Conservation (phyloP, 2,888 invertebrate genomes). For the Iselma pallidipennis region DNA sequence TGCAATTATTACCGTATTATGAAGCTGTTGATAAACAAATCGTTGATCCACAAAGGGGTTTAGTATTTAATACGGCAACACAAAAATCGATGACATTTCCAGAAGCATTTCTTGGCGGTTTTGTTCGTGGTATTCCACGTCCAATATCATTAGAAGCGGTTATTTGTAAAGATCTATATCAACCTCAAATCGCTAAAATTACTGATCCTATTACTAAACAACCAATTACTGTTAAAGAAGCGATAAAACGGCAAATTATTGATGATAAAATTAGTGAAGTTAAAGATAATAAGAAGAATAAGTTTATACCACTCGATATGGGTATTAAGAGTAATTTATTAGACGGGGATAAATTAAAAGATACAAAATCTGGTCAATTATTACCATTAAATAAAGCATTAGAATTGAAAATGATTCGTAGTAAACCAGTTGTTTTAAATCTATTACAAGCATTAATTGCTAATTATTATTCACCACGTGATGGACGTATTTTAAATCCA, state of each 20-base stretch:
- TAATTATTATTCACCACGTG: slow-evolving; percentile 75
- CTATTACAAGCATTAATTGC: slow-evolving; percentile 74
- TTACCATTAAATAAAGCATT: slow-evolving; percentile 74
- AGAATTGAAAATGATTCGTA: slow-evolving; percentile 70
- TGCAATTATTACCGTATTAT: slow-evolving; percentile 74
- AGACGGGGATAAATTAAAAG: slow-evolving; percentile 71
- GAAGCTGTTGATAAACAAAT: slow-evolving; percentile 82
- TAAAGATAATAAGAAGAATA: slow-evolving; percentile 74
- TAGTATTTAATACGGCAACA: slow-evolving; percentile 72
- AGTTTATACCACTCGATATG: slow-evolving; percentile 73
- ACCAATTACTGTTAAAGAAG: slow-evolving; percentile 73
- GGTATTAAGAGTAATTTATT: slow-evolving; percentile 73
- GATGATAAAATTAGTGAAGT: slow-evolving; percentile 82
- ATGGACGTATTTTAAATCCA: slow-evolving; percentile 77
- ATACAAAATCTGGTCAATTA: slow-evolving; percentile 71
- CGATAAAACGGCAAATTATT: slow-evolving; percentile 77
- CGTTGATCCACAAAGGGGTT: slow-evolving; percentile 74
- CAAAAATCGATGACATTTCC: slow-evolving; percentile 70
- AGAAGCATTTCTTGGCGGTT: slow-evolving; percentile 71
- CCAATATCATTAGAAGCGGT: slow-evolving; percentile 80
- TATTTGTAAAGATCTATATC: slow-evolving; percentile 71
- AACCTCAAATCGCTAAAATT: slow-evolving; percentile 70
- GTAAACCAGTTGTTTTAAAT: slow-evolving; percentile 70
- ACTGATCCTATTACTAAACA: slow-evolving; percentile 74
- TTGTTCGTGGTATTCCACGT: slow-evolving; percentile 68